Percentiles rank a stretch among this genome's conserved stretches.
These are phyloP conservation scores for Trichonephila clavipes DNA, from an alignment of 1,140 invertebrate genomes.

Conservation along the genomic window DNA sequence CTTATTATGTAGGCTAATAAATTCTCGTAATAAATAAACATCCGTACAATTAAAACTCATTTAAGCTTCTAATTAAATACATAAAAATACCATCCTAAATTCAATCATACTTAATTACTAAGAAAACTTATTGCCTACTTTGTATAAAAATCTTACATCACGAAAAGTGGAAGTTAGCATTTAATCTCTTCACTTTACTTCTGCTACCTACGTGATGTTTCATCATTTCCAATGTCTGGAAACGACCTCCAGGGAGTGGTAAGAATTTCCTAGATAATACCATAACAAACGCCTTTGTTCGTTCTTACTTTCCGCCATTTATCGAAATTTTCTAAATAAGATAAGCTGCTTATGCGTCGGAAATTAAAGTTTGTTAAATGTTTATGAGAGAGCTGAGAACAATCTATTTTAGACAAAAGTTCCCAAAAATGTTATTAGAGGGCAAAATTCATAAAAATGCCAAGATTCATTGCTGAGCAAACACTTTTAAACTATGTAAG, in stretches of 20 bases:
- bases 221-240: background rate
- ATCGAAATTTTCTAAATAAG: slow-evolving; percentile 34
- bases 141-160: background rate
- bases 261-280: background rate
- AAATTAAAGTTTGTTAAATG: slow-evolving; percentile 48
- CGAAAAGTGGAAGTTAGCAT: background rate
- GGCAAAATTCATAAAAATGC: slow-evolving; percentile 9
- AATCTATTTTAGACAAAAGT: no score
- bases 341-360: background rate
- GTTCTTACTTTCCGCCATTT: background rate
- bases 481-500: background rate
- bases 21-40: no score
- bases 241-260: background rate
- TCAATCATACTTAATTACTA: background rate
- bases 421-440: background rate
- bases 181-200: background rate
- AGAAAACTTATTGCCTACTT: background rate
- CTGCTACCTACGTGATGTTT: background rate
- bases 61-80: no score
- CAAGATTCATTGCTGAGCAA: background rate
- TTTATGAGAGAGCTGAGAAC: slow-evolving; percentile 33
- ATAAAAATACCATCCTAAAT: no score
- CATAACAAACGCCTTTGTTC: slow-evolving; percentile 10
- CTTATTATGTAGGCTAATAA: no score
- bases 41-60: no score